Conservation (phyloP, 2,113 vertebrate genomes). For the Salvator merianae region DNA sequence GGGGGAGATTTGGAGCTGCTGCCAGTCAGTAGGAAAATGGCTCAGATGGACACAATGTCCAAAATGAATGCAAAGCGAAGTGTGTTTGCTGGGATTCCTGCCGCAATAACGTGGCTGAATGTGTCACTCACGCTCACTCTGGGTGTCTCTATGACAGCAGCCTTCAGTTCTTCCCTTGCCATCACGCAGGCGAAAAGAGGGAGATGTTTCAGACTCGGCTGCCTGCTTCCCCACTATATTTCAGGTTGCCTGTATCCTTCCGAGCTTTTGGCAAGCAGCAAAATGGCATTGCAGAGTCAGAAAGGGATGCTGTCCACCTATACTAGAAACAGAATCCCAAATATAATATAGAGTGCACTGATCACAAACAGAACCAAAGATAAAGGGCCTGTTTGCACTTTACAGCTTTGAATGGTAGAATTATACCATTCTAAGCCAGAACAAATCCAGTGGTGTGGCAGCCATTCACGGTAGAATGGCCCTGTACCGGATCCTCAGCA, state of each 20-base stretch:
- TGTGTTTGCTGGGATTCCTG: slow-evolving; percentile 1
- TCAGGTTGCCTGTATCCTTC: not conserved
- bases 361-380: not conserved
- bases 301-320: too few species aligned
- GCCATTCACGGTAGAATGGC: too few species aligned
- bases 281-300: not conserved
- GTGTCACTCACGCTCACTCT: not conserved
- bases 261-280: not conserved
- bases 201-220: not conserved
- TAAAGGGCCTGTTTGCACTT: too few species aligned
- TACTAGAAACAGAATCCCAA: too few species aligned
- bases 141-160: not conserved
- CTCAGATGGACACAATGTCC: not conserved
- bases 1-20: not conserved
- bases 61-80: not conserved
- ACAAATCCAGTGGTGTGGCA: too few species aligned
- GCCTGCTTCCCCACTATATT: not conserved
- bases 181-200: not conserved
- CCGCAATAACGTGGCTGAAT: not conserved
- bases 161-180: not conserved
- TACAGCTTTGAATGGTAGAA: too few species aligned
- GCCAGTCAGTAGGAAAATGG: not conserved
- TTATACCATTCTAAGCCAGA: too few species aligned
- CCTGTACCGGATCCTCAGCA: too few species aligned
- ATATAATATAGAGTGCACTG: too few species aligned